Conservation (phyloP, 2,888 invertebrate genomes). For the Cantharis rufa region DNA sequence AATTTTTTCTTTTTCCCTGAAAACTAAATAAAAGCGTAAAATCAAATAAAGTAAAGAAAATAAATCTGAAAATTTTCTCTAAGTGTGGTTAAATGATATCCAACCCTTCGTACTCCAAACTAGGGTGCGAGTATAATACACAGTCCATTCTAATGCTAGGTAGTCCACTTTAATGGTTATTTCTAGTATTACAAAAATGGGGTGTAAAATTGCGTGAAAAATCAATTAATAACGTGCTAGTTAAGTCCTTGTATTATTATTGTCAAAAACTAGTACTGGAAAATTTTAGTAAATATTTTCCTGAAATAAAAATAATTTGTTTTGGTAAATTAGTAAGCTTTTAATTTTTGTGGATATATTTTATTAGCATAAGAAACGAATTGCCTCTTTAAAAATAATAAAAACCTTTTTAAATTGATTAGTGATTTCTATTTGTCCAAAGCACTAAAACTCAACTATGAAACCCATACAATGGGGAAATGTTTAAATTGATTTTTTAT, state of each 20-base stretch:
- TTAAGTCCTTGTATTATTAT: neutral
- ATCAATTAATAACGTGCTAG: neutral
- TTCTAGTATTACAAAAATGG: neutral
- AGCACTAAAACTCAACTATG: neutral
- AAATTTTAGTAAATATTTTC: neutral
- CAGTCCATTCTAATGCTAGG: neutral
- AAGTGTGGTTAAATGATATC: neutral
- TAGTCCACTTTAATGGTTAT: neutral
- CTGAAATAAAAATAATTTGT: neutral
- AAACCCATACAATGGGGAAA: neutral
- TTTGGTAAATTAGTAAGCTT: neutral
- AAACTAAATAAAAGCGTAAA: neutral
- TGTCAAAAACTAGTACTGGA: neutral
- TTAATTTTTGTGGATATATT: neutral
- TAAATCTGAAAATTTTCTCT: neutral
- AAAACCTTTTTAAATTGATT: neutral
- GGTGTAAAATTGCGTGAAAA: neutral
- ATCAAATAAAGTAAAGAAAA: neutral
- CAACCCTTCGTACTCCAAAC: neutral
- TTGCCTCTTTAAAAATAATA: neutral
- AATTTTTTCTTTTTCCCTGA: neutral
- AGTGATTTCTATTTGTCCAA: neutral
- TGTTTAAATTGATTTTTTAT: conserved; percentile 33
- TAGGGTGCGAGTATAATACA: neutral
- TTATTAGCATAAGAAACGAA: neutral